Percentiles rank a stretch among this genome's conserved stretches.
Conservation (phyloP, 2,797 vertebrate genomes). For the Gymnoscopelus braueri region DNA sequence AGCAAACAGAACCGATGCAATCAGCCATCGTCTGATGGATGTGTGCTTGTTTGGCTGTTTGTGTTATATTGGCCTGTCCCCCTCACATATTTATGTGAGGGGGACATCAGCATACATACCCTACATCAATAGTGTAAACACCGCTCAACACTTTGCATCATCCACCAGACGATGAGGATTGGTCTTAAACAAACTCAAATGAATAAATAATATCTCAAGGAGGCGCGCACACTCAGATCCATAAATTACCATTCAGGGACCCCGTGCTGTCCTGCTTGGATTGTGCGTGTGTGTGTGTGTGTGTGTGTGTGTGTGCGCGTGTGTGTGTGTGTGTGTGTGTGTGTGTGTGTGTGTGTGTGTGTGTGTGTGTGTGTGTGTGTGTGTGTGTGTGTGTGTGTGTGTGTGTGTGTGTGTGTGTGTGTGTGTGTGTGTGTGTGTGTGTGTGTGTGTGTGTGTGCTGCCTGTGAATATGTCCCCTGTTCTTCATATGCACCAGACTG, state of each 20-base stretch:
- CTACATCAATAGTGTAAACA: conserved; percentile 76
- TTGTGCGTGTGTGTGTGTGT: not conserved
- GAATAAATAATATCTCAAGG: conserved; percentile 72
- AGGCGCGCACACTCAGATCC: conserved; percentile 60
- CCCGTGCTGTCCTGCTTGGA: conserved; percentile 47
- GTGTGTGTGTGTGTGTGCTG: conserved; percentile 50
- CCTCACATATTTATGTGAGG: conserved; percentile 64
- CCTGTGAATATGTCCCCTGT: conserved; percentile 66
- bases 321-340: conserved; percentile 61
- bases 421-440: conserved; percentile 5
- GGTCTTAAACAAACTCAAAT: conserved; percentile 76
- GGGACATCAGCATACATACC: conserved; percentile 66
- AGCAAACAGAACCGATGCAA: conserved; percentile 6
- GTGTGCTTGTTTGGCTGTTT: conserved; percentile 33
- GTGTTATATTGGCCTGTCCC: conserved; percentile 38
- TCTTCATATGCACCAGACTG: conserved; percentile 82
- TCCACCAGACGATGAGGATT: conserved; percentile 56
- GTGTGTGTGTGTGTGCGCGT: not conserved
- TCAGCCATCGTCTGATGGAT: conserved; percentile 50
- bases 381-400: conserved; percentile 60
- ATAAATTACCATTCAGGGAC: conserved; percentile 66
- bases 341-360: conserved; percentile 50
- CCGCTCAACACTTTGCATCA: conserved; percentile 48
- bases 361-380: too few species aligned
- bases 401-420: conserved; percentile 48